Evolutionary conservation across 1,140 invertebrate genomes (phyloP), one percentile per base, ranked within the genome.

Genomic region (Chelonus insularis): DNA sequence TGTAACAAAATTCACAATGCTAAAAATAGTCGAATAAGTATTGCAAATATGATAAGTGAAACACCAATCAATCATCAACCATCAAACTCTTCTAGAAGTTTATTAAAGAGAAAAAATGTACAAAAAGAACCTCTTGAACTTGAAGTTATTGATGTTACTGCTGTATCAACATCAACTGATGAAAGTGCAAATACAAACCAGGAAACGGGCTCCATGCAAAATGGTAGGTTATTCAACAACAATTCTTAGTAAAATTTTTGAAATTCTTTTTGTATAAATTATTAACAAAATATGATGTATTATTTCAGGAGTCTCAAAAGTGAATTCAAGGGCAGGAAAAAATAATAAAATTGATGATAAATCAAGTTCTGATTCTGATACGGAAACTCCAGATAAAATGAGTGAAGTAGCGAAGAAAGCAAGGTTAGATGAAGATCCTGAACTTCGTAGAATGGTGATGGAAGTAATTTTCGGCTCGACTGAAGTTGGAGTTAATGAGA

Each of bases 1-100:
- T 76, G 72, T 18, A 73, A 71, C 32, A 76, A 62, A 65, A 43
- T 64, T 1, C 82, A 83, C 51, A 67, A 72, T 25, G 67, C 72
- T 20, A 69, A 69, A 55, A 74, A 75, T 34, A 70, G 71, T 60
- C 66, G 67, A 14, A 5, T 11, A 12, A 5, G 61, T 21, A 67
- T 75, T 41, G 66, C 68, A 14, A 69, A 68, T 23, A 66, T 70
- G 62, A 69, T 82, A 21, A 18, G 70, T 9, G 69, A 71, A 20
- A 73, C 80, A n/a, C 71, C 78, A 6, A 55, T 48, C 0, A 32
- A 67, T 36, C 29, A 57, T 9, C 16, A 51, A 51, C 7, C 25
- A n/a, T 16, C 14, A 6, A n/a, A 18, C 37, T 16, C 25, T 12
- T 8, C 20, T 9, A 43, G 16, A 48, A 48, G 41, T 14, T 23